Conservation (phyloP, 2,888 invertebrate genomes). For the Eilema griseolum region DNA sequence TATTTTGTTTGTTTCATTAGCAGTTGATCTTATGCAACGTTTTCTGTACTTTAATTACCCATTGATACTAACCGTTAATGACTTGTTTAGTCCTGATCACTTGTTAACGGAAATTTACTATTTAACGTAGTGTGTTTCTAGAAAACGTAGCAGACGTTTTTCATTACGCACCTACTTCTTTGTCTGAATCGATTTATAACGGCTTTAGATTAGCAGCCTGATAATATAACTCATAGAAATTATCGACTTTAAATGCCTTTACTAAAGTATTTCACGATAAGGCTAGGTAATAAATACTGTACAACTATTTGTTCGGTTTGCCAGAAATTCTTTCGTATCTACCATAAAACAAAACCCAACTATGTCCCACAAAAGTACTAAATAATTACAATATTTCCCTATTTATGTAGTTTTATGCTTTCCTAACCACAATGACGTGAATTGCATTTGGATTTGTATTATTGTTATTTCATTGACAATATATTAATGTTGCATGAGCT, state of each 20-base stretch:
- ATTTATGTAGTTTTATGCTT: background rate
- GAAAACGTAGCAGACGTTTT: background rate
- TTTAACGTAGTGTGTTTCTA: background rate
- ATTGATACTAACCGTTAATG: constrained; percentile 33
- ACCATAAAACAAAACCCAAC: too few relatives aligned
- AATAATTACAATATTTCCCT: constrained; percentile 10
- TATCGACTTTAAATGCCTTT: background rate
- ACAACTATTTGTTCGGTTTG: background rate
- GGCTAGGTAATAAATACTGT: background rate
- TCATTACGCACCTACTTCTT: background rate
- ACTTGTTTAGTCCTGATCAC: constrained; percentile 24
- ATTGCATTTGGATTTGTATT: background rate
- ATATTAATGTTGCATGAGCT: background rate
- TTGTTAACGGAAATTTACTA: constrained; percentile 23
- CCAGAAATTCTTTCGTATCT: background rate
- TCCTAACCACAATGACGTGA: constrained; percentile 12
- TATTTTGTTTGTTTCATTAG: constrained; percentile 25
- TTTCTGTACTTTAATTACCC: constrained; percentile 31
- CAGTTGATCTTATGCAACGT: constrained; percentile 5
- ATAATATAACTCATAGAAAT: background rate
- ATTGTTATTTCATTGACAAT: constrained; percentile 5
- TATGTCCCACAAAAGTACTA: background rate
- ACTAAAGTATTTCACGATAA: background rate
- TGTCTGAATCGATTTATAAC: constrained; percentile 5
- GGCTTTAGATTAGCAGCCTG: constrained; percentile 9